Conservation (phyloP, 2,888 invertebrate genomes). For the Callosobruchus maculatus region DNA sequence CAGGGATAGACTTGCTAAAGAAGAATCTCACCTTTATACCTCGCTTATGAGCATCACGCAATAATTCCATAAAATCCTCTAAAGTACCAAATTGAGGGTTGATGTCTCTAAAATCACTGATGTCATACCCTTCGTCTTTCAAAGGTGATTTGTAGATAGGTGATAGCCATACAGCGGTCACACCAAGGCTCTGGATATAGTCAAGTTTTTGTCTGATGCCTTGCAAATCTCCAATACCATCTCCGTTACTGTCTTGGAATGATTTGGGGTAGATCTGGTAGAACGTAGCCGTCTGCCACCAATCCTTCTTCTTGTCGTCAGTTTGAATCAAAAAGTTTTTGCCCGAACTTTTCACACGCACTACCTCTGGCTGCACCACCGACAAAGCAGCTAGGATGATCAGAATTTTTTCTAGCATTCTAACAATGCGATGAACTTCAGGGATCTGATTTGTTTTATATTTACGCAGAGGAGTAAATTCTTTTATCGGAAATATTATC, state of each 20-base stretch:
- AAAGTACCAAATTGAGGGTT: slow-evolving; percentile 72
- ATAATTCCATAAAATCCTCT: slow-evolving; percentile 63
- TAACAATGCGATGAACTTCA: not conserved
- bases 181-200: slow-evolving; percentile 56
- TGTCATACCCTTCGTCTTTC: slow-evolving; percentile 84
- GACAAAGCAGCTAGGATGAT: not conserved
- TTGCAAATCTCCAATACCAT: slow-evolving; percentile 83
- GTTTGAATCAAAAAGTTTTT: not conserved
- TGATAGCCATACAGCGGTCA: slow-evolving; percentile 78
- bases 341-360: not conserved
- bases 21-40: slow-evolving; percentile 49
- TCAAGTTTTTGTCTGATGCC: slow-evolving; percentile 53
- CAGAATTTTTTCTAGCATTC: not conserved
- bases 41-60: slow-evolving; percentile 54
- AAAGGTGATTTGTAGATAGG: slow-evolving; percentile 82
- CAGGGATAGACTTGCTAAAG: no score
- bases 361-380: not conserved
- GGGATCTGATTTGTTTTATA: not conserved
- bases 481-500: not conserved
- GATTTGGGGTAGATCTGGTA: slow-evolving; percentile 87
- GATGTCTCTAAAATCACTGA: slow-evolving; percentile 71
- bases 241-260: slow-evolving; percentile 78
- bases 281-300: slow-evolving; percentile 79
- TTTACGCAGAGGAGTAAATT: not conserved
- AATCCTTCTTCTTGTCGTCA: slow-evolving; percentile 50